Base-by-base conservation (phyloP, 2,113 vertebrate species). In the Sterrhoptilus dennistouni region DNA sequence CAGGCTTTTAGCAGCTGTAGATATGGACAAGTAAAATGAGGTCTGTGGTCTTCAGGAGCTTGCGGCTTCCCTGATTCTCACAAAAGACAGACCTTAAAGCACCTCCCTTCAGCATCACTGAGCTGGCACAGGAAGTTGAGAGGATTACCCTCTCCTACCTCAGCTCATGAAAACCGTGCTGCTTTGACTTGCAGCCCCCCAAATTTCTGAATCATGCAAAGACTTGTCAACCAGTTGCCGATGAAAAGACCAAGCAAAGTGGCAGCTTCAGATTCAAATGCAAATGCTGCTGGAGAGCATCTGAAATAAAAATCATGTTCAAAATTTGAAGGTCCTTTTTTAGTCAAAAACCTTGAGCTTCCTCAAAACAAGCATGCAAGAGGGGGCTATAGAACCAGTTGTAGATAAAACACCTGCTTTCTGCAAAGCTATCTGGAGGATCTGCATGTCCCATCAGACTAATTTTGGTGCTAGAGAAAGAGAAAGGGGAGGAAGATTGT, bases 391-490 rank as follows among this genome's bases (percentile, higher is more conserved):
- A 75, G 83, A 45, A 90, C 36, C 86, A 66, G 84, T 49, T 29
- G 53, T 10, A 93, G 66, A 89, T 57, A 91, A 96, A 97, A 86
- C 16, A 60, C 20, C 57, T 76, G 31, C 44, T 94, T 95, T 91
- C 83, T 91, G 69, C 83, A 83, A 95, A 91, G 47, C 54, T 86
- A 20, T 80, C 84, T 89, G 45, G 70, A 84, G 70, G 71, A 85
- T 54, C 64, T 65, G 29, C 38, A 12, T 31, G 84, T 81, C 84
- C 88, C 52, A 4, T 90, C 63, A 89, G 87, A 77, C 33, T 89
- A 74, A 91, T 93, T 61, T 86, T 64, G 64, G 90, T 87, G 66
- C 71, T 94, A 86, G 68, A 56, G 53, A 45, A 75, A 89, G 47
- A 76, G 44, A 45, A 84, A 94, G 38, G 59, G 45, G 25, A 85